These are phyloP conservation scores for Physella acuta DNA, from an alignment of 1,140 invertebrate genomes.

Conservation along the genomic window DNA sequence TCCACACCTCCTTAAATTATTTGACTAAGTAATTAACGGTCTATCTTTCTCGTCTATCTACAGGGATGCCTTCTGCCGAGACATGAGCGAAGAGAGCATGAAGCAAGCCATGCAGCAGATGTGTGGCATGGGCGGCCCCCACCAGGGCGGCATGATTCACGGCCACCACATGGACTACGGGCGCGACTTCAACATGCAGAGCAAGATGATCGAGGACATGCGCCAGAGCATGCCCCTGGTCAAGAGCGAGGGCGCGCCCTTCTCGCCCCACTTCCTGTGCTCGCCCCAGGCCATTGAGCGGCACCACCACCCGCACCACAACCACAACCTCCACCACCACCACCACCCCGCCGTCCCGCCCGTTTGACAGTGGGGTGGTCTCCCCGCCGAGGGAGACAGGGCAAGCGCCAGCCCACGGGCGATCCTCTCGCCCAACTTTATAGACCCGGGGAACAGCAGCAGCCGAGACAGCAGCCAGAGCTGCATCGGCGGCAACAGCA, in stretches of 20 bases:
- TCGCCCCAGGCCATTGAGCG: slow-evolving; percentile 15
- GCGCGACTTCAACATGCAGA: slow-evolving; percentile 16
- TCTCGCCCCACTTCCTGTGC: slow-evolving; percentile 18
- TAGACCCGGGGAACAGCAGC: slow-evolving; percentile 7
- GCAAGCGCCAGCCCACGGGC: not conserved
- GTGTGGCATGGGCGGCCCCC: slow-evolving; percentile 15
- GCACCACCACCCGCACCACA: slow-evolving; percentile 16
- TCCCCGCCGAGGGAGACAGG: slow-evolving; percentile 12
- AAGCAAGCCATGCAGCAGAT: slow-evolving; percentile 28
- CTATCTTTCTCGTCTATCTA: not conserved
- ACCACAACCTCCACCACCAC: slow-evolving; percentile 6
- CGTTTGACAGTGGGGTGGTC: slow-evolving; percentile 21
- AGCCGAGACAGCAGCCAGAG: slow-evolving; percentile 13
- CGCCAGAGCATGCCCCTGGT: slow-evolving; percentile 3
- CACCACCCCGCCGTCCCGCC: slow-evolving; percentile 10
- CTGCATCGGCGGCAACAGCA: not conserved
- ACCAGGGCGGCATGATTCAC: slow-evolving; percentile 17
- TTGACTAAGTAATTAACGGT: no score
- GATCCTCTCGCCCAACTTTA: not conserved
- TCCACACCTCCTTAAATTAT: no score
- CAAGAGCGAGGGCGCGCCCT: slow-evolving; percentile 15
- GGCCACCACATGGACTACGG: slow-evolving; percentile 20
- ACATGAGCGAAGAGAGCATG: slow-evolving; percentile 21
- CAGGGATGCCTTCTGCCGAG: slow-evolving; percentile 21
- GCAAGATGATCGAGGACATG: slow-evolving; percentile 22